A percentile compares a stretch with the other conserved stretches of the same genome.
These are phyloP conservation scores for Polyergus mexicanus DNA, from an alignment of 1,140 invertebrate genomes.

Conservation along the genomic window DNA sequence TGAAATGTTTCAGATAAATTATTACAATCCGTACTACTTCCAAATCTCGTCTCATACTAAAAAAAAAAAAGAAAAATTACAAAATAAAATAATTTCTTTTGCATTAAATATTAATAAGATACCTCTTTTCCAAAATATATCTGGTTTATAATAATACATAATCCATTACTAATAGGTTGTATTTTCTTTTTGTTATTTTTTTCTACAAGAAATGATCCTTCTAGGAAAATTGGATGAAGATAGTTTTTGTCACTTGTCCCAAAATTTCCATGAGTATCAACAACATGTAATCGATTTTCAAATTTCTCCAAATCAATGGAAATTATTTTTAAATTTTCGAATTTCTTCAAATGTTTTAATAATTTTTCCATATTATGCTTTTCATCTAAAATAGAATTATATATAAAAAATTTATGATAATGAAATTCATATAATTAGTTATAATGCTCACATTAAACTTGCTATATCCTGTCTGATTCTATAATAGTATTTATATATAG, in stretches of 20 bases:
- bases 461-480: not conserved
- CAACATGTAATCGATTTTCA: slow-evolving; percentile 37
- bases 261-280: slow-evolving; percentile 31
- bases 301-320: slow-evolving; percentile 51
- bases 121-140: slow-evolving; percentile 63
- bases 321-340: slow-evolving; percentile 58
- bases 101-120: slow-evolving; percentile 24
- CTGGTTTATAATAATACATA: slow-evolving; percentile 76
- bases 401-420: not conserved
- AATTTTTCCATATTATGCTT: slow-evolving; percentile 59
- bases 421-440: not conserved
- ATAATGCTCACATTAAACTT: not conserved
- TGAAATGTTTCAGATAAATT: slow-evolving; percentile 70
- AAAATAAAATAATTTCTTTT: slow-evolving; percentile 12
- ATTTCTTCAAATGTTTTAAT: slow-evolving; percentile 62
- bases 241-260: slow-evolving; percentile 5
- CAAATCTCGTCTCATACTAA: slow-evolving; percentile 70
- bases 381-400: slow-evolving; percentile 51
- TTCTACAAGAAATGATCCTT: not conserved
- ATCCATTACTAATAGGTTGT: slow-evolving; percentile 63
- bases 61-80: slow-evolving; percentile 39
- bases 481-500: not conserved
- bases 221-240: not conserved
- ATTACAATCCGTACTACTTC: slow-evolving; percentile 55
- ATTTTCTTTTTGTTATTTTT: slow-evolving; percentile 21